A percentile compares a stretch with the other conserved stretches of the same genome.
Evolutionary conservation across 2,113 vertebrate species (phyloP).

Genomic region (Phylloscopus trochiloides): DNA sequence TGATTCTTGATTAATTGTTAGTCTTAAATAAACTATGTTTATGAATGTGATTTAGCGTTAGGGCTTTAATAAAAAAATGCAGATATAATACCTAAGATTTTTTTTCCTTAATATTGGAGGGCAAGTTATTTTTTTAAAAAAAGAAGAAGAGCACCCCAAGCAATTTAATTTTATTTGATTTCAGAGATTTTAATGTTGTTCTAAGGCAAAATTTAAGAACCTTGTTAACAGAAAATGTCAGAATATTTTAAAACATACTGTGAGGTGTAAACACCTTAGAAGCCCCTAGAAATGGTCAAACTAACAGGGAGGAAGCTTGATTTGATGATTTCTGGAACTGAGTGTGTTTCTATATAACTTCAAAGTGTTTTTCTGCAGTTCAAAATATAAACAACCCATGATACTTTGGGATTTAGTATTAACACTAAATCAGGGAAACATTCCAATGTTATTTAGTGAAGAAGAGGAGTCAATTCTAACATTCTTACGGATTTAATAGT

Average conservation of each 20-base stretch:
- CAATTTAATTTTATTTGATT: background rate
- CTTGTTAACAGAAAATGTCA: background rate
- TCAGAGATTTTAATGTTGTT: background rate
- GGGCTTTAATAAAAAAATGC: background rate
- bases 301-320: background rate
- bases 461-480: background rate
- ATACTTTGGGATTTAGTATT: background rate
- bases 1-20: background rate
- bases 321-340: background rate
- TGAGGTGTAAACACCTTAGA: background rate
- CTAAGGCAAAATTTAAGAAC: background rate
- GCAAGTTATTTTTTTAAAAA: background rate
- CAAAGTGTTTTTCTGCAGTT: background rate
- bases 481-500: background rate
- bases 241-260: background rate
- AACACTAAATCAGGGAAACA: background rate
- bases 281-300: background rate
- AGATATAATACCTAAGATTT: background rate
- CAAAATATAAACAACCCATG: background rate
- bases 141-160: accelerated
- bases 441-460: background rate
- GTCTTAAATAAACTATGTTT: background rate
- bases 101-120: background rate
- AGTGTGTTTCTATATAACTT: background rate
- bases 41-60: background rate